A percentile compares a stretch with the other conserved stretches of the same genome.
phyloP scores from a whole-genome alignment of 2,797 vertebrate species.

The Pantherophis vulpinus region DNA sequence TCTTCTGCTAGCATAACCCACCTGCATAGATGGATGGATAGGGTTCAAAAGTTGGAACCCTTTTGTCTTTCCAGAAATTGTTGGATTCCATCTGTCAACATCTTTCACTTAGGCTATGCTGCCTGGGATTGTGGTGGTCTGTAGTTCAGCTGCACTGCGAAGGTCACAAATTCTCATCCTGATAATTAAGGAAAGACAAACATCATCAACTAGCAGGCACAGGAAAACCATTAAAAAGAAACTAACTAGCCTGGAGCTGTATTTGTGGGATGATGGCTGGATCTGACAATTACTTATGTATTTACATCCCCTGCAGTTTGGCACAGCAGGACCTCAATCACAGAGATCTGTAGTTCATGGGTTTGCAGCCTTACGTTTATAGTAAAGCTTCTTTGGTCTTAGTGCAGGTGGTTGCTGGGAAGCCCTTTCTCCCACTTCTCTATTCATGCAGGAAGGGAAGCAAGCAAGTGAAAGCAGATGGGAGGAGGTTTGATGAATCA shows the following conservation, averaged over 20 bases:
- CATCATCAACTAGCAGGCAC: background rate
- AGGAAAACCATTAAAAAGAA: background rate
- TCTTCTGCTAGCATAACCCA: background rate
- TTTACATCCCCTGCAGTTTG: background rate
- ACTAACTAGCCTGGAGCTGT: no score
- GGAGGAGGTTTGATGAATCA: background rate
- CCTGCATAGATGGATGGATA: background rate
- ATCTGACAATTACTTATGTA: background rate
- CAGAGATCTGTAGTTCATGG: background rate
- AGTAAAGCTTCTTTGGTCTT: background rate
- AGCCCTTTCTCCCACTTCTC: background rate
- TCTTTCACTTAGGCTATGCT: background rate
- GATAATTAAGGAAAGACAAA: background rate
- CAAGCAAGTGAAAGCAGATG: background rate
- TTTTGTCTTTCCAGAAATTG: background rate
- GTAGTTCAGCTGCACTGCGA: background rate
- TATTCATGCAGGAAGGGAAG: background rate
- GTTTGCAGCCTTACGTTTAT: background rate
- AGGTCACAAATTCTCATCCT: background rate
- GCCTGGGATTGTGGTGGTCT: background rate
- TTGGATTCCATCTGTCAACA: background rate
- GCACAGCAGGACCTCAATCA: background rate
- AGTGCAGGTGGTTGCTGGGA: background rate
- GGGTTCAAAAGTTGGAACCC: background rate
- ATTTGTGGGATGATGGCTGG: background rate